A percentile compares a stretch with the other conserved stretches of the same genome.
phyloP scores from a whole-genome alignment of 2,797 vertebrate species.

The Artibeus lituratus region DNA sequence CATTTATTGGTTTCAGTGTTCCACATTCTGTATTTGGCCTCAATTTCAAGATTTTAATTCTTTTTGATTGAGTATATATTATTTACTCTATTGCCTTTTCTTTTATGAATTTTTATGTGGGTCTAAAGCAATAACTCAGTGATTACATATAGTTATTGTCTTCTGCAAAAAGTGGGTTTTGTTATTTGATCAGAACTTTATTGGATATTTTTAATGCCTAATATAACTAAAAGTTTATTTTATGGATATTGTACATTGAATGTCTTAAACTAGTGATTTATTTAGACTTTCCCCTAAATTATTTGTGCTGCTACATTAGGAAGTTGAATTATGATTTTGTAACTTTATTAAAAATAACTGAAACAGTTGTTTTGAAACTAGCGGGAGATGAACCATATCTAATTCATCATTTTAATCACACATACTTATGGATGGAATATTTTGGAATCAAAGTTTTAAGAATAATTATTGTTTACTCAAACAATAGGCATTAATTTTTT shows the following conservation, averaged over 20 bases:
- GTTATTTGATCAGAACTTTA: neutral
- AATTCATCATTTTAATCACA: constrained; percentile 52
- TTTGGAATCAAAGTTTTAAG: constrained; percentile 48
- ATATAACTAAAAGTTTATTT: constrained; percentile 34
- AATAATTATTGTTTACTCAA: constrained; percentile 43
- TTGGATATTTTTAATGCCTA: constrained; percentile 21
- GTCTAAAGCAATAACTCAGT: neutral
- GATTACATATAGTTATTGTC: neutral
- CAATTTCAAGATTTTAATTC: constrained; percentile 38
- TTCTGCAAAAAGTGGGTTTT: neutral
- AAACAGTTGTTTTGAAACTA: constrained; percentile 59
- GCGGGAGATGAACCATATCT: constrained; percentile 31
- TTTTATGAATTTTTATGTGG: constrained; percentile 42
- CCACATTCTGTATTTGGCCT: constrained; percentile 17
- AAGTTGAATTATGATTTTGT: constrained; percentile 54
- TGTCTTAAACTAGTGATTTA: constrained; percentile 32
- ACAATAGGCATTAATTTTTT: neutral
- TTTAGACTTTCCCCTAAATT: constrained; percentile 47
- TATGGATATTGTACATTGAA: neutral
- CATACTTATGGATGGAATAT: constrained; percentile 1
- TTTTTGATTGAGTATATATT: constrained; percentile 1
- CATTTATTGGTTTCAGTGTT: constrained; percentile 8
- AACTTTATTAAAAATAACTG: constrained; percentile 64
- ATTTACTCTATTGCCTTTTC: neutral
- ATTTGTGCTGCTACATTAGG: constrained; percentile 37